These are phyloP conservation scores for Daubentonia madagascariensis DNA, from an alignment of 2,113 vertebrate species.

Conservation along the genomic window DNA sequence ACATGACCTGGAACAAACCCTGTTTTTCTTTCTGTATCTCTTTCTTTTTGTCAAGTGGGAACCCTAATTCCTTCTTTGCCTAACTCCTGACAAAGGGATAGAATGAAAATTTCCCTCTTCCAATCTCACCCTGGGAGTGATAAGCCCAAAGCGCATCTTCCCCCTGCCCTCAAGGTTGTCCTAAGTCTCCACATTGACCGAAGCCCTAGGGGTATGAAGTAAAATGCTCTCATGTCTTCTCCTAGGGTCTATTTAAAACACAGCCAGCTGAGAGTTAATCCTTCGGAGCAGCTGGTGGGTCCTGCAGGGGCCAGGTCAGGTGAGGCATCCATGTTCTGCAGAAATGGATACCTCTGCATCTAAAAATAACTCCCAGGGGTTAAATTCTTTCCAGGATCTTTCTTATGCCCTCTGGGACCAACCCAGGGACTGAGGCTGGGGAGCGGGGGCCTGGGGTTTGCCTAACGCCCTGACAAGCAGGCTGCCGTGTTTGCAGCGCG, in stretches of 20 bases:
- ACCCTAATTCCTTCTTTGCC: background rate
- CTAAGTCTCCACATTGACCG: background rate
- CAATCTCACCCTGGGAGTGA: background rate
- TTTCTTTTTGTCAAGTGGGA: background rate
- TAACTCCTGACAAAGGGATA: background rate
- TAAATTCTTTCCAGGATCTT: slow-evolving; percentile 68
- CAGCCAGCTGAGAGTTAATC: slow-evolving; percentile 63
- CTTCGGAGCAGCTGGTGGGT: slow-evolving; percentile 82
- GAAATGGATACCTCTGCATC: slow-evolving; percentile 85
- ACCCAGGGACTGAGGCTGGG: background rate
- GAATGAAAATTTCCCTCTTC: background rate
- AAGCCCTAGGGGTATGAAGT: background rate
- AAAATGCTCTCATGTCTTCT: background rate
- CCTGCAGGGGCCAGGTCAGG: background rate
- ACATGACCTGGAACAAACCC: background rate
- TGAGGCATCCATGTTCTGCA: slow-evolving; percentile 58
- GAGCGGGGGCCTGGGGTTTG: background rate
- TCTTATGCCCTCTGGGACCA: slow-evolving; percentile 70
- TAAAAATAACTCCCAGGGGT: slow-evolving; percentile 87
- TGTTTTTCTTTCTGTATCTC: background rate
- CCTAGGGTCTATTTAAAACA: background rate
- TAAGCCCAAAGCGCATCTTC: background rate
- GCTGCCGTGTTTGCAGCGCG: background rate
- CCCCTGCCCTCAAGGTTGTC: background rate
- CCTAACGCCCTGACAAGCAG: background rate